Evolutionary conservation across 2,113 vertebrate species (phyloP).

Genomic region (Syngnathus scovelli): DNA sequence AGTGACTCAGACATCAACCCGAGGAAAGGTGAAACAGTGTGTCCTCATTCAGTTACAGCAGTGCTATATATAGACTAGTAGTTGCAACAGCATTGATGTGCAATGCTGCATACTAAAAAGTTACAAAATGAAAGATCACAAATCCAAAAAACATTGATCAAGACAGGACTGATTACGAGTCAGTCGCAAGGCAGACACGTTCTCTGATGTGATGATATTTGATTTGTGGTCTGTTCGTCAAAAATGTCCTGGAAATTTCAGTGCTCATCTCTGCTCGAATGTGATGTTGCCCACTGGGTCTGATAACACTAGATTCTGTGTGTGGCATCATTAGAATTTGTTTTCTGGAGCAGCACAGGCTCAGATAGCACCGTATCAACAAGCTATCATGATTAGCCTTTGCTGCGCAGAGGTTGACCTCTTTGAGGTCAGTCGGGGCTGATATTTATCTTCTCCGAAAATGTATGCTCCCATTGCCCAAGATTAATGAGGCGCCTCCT

Average conservation of each 20-base stretch:
- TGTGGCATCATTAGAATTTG: neutral
- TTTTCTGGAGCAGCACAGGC: neutral
- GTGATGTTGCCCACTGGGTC: neutral
- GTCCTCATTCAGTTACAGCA: conserved; percentile 2
- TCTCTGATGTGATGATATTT: neutral
- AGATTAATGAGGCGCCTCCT: neutral
- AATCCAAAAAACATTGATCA: neutral
- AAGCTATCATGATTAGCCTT: neutral
- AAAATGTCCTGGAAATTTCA: neutral
- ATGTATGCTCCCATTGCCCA: neutral
- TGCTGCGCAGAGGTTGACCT: neutral
- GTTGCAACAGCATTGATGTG: conserved; percentile 1
- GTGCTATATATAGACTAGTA: conserved; percentile 5
- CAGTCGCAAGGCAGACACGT: neutral
- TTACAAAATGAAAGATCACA: neutral
- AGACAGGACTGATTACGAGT: neutral
- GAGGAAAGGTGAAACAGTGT: conserved; percentile 20
- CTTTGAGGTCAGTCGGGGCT: neutral
- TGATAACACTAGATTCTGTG: neutral
- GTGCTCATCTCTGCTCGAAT: neutral
- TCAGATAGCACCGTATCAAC: neutral
- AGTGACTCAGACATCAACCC: conserved; percentile 19
- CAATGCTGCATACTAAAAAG: neutral
- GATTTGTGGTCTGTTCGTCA: no score
- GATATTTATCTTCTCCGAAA: neutral